Evolutionary conservation across 2,797 vertebrate genomes (phyloP).

Genomic region (Falco biarmicus): DNA sequence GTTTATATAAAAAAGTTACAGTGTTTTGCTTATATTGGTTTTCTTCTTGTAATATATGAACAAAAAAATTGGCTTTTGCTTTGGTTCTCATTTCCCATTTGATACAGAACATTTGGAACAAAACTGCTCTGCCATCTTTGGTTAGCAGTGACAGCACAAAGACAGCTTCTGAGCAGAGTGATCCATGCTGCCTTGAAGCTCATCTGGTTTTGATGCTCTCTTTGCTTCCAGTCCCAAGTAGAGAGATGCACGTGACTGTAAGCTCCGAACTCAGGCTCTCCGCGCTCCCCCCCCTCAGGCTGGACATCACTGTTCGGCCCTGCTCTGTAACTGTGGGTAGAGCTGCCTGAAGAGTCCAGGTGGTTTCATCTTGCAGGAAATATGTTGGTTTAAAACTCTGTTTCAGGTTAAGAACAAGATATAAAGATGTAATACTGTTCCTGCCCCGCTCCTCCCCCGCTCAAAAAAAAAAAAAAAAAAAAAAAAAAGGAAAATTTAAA

Average conservation of each 20-base stretch:
- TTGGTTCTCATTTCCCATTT: conserved; percentile 46
- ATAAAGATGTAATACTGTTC: neutral
- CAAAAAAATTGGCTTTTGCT: conserved; percentile 6
- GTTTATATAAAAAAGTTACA: conserved; percentile 45
- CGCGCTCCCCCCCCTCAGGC: neutral
- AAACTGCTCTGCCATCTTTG: neutral
- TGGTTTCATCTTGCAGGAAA: neutral
- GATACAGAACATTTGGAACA: conserved; percentile 39
- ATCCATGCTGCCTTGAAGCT: neutral
- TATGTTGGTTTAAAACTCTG: neutral
- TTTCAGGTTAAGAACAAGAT: neutral
- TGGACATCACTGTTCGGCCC: neutral
- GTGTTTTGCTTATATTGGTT: conserved; percentile 35
- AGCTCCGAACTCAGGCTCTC: neutral
- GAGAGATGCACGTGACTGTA: neutral
- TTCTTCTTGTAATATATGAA: conserved; percentile 30
- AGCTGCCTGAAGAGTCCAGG: neutral
- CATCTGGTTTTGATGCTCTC: neutral
- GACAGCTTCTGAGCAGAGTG: neutral
- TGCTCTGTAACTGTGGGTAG: neutral
- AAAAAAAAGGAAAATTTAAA: neutral
- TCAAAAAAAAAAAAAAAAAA: neutral
- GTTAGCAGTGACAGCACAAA: neutral
- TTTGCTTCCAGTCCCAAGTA: neutral
- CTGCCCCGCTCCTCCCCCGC: too few species aligned